phyloP scores from a whole-genome alignment of 2,113 vertebrate genomes.

The Aptenodytes patagonicus region DNA sequence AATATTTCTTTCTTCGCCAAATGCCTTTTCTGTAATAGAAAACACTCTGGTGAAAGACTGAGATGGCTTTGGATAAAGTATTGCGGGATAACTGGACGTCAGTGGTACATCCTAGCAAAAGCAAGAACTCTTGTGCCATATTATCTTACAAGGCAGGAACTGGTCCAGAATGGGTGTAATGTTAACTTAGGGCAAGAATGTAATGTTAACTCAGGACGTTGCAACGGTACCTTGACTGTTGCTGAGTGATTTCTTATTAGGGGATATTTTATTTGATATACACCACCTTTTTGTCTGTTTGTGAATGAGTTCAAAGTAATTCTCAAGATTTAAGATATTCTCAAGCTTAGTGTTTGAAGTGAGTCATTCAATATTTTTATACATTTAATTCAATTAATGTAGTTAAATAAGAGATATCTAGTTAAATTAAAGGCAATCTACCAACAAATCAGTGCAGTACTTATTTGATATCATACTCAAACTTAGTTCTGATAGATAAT shows the following conservation, averaged over 20 bases:
- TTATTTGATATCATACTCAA: background rate
- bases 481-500: background rate
- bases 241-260: background rate
- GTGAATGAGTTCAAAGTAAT: background rate
- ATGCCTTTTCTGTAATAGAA: constrained; percentile 3
- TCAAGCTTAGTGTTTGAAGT: background rate
- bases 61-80: background rate
- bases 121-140: background rate
- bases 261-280: background rate
- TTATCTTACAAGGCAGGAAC: constrained; percentile 4
- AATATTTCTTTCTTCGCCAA: constrained; percentile 12
- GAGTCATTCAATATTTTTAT: background rate
- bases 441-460: background rate
- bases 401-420: background rate
- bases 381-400: background rate
- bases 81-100: background rate
- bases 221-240: background rate
- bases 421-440: background rate
- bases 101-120: background rate
- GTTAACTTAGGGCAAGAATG: background rate
- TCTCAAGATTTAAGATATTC: background rate
- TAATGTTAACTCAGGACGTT: background rate
- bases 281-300: background rate
- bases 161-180: background rate
- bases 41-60: background rate